Conservation (phyloP, 2,113 vertebrate genomes). For the Coptodon bakossiorum region DNA sequence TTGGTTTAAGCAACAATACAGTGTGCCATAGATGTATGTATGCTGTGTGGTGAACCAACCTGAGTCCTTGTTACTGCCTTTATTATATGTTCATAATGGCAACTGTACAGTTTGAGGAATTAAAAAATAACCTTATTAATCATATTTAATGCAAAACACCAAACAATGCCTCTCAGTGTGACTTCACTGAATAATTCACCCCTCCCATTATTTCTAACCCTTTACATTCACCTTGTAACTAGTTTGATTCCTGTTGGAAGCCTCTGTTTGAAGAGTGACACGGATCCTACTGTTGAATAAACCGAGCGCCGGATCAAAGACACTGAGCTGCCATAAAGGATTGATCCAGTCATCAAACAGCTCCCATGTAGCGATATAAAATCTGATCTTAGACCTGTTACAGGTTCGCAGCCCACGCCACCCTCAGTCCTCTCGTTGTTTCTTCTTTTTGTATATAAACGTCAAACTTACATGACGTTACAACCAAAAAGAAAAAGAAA, state of each 20-base stretch:
- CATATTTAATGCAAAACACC: background rate
- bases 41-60: background rate
- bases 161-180: background rate
- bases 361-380: background rate
- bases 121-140: background rate
- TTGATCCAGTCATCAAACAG: background rate
- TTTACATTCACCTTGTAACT: background rate
- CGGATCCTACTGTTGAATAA: background rate
- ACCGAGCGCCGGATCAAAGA: rapidly evolving
- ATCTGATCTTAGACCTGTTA: background rate
- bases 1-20: background rate
- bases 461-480: background rate
- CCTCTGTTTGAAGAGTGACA: background rate
- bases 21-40: background rate
- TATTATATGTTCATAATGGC: background rate
- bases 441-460: background rate
- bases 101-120: background rate
- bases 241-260: background rate
- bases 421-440: background rate
- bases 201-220: background rate
- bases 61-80: background rate
- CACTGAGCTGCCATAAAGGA: background rate
- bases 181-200: background rate
- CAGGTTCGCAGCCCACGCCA: background rate
- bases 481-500: background rate